Percentiles rank a stretch among this genome's conserved stretches.
phyloP scores from a whole-genome alignment of 2,888 invertebrate species.

The Cynaeus angustus region DNA sequence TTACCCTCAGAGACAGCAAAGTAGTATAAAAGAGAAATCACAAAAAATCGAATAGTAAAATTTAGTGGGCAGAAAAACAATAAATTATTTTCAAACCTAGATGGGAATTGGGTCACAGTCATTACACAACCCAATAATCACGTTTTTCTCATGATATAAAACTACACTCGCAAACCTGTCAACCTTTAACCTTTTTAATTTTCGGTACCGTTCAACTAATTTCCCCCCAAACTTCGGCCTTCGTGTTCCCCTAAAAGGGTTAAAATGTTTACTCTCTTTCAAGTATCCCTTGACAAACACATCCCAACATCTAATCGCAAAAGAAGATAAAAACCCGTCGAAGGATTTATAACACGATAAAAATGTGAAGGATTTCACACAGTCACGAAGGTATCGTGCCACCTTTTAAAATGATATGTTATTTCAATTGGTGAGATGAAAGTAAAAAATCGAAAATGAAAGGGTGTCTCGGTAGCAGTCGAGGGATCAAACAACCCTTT shows the following conservation, averaged over 20 bases:
- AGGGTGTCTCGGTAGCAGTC: conserved; percentile 58
- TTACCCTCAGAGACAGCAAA: conserved; percentile 7
- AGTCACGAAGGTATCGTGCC: conserved; percentile 31
- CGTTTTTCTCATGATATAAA: conserved; percentile 1
- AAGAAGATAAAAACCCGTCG: conserved; percentile 14
- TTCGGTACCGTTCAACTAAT: conserved; percentile 1
- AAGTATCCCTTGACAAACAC: conserved; percentile 19
- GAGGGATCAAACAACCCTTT: conserved; percentile 51
- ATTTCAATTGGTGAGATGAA: conserved; percentile 36
- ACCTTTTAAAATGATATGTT: conserved; percentile 46
- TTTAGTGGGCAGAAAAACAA: too few species aligned
- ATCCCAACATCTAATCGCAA: conserved; percentile 12
- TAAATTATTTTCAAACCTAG: too few species aligned
- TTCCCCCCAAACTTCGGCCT: neutral
- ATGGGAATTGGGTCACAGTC: conserved; percentile 27
- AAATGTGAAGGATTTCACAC: conserved; percentile 25
- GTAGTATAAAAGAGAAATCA: neutral
- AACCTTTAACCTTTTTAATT: neutral
- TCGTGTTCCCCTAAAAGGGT: conserved; percentile 10
- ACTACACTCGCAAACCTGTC: neutral
- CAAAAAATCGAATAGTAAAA: neutral
- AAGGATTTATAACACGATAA: conserved; percentile 21
- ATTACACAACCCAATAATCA: conserved; percentile 25
- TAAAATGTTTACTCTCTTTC: conserved; percentile 30
- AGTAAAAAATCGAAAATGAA: conserved; percentile 49